Percentiles rank a stretch among this genome's conserved stretches.
phyloP scores from a whole-genome alignment of 2,797 vertebrate species.

The Leptoclinus maculatus region DNA sequence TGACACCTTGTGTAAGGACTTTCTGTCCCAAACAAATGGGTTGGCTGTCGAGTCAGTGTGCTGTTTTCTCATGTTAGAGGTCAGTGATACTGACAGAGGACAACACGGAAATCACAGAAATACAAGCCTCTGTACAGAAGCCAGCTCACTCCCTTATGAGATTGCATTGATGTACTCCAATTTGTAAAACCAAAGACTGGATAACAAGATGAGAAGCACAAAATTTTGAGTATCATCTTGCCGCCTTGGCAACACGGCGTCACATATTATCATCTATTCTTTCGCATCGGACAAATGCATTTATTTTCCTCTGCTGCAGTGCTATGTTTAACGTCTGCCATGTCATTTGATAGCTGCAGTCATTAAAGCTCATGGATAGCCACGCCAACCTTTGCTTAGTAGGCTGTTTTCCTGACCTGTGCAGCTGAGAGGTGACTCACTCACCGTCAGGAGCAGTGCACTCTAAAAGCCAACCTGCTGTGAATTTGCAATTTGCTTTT shows the following conservation, averaged over 20 bases:
- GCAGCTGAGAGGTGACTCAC: constrained; percentile 72
- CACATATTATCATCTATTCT: constrained; percentile 43
- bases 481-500: constrained; percentile 79
- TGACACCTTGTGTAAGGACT: constrained; percentile 43
- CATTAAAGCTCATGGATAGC: constrained; percentile 70
- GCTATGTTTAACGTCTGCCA: constrained; percentile 66
- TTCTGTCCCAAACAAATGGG: constrained; percentile 48
- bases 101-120: constrained; percentile 72
- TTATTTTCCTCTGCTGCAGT: constrained; percentile 59
- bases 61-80: constrained; percentile 67
- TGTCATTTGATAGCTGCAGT: constrained; percentile 69
- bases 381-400: constrained; percentile 72
- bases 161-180: constrained; percentile 63
- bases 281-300: constrained; percentile 41
- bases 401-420: constrained; percentile 73
- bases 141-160: constrained; percentile 59
- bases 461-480: constrained; percentile 72
- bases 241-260: constrained; percentile 39
- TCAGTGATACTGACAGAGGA: constrained; percentile 74
- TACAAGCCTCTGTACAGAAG: constrained; percentile 53
- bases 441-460: constrained; percentile 57
- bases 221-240: constrained; percentile 49
- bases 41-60: constrained; percentile 68
- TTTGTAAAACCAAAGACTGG: constrained; percentile 57
- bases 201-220: constrained; percentile 53